Conservation (phyloP, 1,140 invertebrate genomes). For the Drosophila cardini region DNA sequence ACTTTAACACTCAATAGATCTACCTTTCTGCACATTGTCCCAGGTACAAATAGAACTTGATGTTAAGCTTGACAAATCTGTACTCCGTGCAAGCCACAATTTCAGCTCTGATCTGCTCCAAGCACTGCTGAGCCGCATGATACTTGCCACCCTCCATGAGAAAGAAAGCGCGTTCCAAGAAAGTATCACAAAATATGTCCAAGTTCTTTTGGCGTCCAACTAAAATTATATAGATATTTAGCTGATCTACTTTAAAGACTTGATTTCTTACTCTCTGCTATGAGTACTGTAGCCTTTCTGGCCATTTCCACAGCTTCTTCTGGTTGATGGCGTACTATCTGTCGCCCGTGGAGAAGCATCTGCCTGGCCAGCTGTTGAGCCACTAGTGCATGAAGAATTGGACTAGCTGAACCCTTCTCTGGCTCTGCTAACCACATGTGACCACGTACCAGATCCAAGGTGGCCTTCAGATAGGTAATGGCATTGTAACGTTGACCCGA, state of each 20-base stretch:
- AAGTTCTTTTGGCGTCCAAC: constrained; percentile 71
- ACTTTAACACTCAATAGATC: too few relatives aligned
- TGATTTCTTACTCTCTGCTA: constrained; percentile 65
- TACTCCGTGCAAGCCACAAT: constrained; percentile 59
- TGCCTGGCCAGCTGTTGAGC: constrained; percentile 65
- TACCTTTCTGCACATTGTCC: constrained; percentile 68
- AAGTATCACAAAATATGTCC: constrained; percentile 69
- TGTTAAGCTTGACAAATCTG: constrained; percentile 66
- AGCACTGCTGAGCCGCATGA: constrained; percentile 55
- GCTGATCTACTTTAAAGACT: not conserved
- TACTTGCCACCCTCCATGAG: constrained; percentile 66
- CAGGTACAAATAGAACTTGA: constrained; percentile 64
- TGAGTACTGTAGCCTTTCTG: constrained; percentile 52
- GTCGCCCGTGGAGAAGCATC: constrained; percentile 56
- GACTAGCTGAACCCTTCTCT: constrained; percentile 44
- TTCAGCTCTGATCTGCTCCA: constrained; percentile 63
- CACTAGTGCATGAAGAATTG: constrained; percentile 65
- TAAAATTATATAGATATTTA: not conserved
- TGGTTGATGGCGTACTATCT: constrained; percentile 57
- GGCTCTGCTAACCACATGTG: constrained; percentile 62
- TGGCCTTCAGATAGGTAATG: constrained; percentile 56
- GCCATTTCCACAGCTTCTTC: constrained; percentile 63
- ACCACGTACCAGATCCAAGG: constrained; percentile 59
- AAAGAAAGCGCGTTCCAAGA: constrained; percentile 62
- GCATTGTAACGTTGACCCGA: constrained; percentile 34